These are phyloP conservation scores for Drosophila athabasca DNA, from an alignment of 1,140 invertebrate genomes.

Conservation along the genomic window DNA sequence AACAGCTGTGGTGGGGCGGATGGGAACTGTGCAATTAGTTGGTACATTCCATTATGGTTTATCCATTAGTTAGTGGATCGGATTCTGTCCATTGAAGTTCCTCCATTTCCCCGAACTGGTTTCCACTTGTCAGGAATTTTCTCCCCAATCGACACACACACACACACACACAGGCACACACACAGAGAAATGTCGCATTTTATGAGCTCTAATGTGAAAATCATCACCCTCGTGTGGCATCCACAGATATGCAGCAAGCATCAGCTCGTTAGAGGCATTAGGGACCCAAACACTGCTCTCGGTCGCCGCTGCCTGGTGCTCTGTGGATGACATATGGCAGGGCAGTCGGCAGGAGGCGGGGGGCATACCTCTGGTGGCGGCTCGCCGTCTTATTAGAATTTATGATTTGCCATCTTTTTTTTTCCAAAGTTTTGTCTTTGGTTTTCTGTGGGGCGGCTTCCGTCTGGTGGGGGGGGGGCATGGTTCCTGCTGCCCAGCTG, in stretches of 20 bases:
- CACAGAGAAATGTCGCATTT: constrained; percentile 43
- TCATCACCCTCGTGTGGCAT: constrained; percentile 12
- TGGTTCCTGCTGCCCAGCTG: constrained; percentile 34
- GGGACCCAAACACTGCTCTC: constrained; percentile 39
- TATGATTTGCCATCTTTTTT: constrained; percentile 55
- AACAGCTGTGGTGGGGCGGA: no score
- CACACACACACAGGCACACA: background rate
- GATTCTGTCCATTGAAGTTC: background rate
- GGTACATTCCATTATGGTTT: no score
- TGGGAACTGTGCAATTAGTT: no score
- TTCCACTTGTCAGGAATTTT: no score
- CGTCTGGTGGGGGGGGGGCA: constrained; percentile 8
- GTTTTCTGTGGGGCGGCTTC: constrained; percentile 28
- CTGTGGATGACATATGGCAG: constrained; percentile 40
- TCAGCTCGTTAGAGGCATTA: constrained; percentile 47
- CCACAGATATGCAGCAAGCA: constrained; percentile 49
- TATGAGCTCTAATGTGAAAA: constrained; percentile 50
- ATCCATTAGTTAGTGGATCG: background rate
- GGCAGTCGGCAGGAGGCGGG: background rate
- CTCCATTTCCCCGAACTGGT: background rate
- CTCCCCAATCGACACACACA: no score
- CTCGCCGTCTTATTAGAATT: constrained; percentile 54
- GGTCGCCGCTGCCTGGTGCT: background rate
- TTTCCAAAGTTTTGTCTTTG: constrained; percentile 8
- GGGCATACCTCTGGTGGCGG: constrained; percentile 39